Conservation (phyloP, 2,113 vertebrate genomes). For the Corythaixoides concolor region DNA sequence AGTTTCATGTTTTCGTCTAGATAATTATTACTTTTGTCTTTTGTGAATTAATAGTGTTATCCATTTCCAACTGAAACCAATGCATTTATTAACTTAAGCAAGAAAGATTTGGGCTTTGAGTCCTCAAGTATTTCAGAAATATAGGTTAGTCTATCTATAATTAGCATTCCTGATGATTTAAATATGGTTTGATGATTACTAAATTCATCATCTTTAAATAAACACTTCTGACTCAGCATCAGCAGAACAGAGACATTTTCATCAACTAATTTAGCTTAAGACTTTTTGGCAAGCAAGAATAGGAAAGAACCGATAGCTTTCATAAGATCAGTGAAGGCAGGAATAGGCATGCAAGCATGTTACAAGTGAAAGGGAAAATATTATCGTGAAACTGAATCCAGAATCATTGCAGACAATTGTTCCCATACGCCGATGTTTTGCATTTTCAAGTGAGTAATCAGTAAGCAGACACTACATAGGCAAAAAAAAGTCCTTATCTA, state of each 20-base stretch:
- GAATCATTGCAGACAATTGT: constrained; percentile 1
- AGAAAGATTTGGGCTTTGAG: not conserved
- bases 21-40: not conserved
- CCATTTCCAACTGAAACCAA: not conserved
- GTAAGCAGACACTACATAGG: constrained; percentile 3
- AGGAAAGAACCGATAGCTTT: not conserved
- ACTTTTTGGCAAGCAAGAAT: constrained; percentile 40
- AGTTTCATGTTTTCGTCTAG: not conserved
- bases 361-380: constrained; percentile 39
- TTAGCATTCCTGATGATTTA: constrained; percentile 50
- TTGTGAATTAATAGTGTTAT: not conserved
- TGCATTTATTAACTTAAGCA: not conserved
- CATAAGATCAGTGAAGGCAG: constrained; percentile 32
- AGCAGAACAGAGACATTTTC: constrained; percentile 49
- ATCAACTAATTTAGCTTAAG: constrained; percentile 52
- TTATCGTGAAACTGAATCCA: constrained; percentile 23
- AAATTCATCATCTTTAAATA: constrained; percentile 66
- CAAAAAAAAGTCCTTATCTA: constrained; percentile 3
- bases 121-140: constrained; percentile 42
- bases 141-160: constrained; percentile 33
- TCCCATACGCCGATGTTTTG: not conserved
- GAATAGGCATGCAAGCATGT: constrained; percentile 32
- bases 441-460: constrained; percentile 34
- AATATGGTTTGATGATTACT: constrained; percentile 40
- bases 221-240: constrained; percentile 55